Percentiles rank a stretch among this genome's conserved stretches.
Evolutionary conservation across 30 jellyfish, hydroid and myxozoan genomes (phyloP).

Genomic region (Aurelia sp.): DNA sequence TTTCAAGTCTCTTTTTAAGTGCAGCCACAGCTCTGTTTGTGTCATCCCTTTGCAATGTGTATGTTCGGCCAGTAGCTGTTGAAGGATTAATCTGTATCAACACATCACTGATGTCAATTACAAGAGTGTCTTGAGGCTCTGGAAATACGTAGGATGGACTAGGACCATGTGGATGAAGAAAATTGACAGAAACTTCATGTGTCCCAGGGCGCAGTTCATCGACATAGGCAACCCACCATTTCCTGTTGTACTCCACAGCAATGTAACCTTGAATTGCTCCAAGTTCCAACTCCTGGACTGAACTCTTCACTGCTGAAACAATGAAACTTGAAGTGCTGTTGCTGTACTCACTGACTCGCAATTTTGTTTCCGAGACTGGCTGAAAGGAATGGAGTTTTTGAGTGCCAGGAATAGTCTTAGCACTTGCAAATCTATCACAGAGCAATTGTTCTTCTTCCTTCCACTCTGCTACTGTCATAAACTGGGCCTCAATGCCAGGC

Average conservation of each 20-base stretch:
- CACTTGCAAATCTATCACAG: not conserved
- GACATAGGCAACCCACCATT: slow-evolving; percentile 34
- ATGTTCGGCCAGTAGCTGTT: slow-evolving; percentile 15
- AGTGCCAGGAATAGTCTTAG: slow-evolving; percentile 39
- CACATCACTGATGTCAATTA: not conserved
- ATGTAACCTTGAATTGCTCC: slow-evolving; percentile 10
- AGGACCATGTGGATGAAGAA: slow-evolving; percentile 52
- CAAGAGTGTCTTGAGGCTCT: not conserved
- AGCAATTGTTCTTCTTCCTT: slow-evolving; percentile 4
- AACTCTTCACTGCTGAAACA: slow-evolving; percentile 8
- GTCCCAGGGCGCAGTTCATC: not conserved
- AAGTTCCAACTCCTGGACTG: not conserved
- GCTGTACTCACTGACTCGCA: slow-evolving; percentile 4
- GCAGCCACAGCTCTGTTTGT: not conserved
- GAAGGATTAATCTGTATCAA: too few species aligned
- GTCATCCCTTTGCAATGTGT: not conserved
- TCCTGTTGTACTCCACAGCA: slow-evolving; percentile 9
- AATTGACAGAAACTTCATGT: slow-evolving; percentile 5
- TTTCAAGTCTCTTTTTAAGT: not conserved
- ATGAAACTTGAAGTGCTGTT: not conserved
- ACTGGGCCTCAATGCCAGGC: slow-evolving; percentile 23
- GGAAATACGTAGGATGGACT: slow-evolving; percentile 36
- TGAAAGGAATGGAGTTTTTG: slow-evolving; percentile 16
- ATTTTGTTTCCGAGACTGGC: slow-evolving; percentile 6
- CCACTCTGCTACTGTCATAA: not conserved